Base-by-base conservation (phyloP, 2,797 vertebrate species). In the Rachycentron canadum region DNA sequence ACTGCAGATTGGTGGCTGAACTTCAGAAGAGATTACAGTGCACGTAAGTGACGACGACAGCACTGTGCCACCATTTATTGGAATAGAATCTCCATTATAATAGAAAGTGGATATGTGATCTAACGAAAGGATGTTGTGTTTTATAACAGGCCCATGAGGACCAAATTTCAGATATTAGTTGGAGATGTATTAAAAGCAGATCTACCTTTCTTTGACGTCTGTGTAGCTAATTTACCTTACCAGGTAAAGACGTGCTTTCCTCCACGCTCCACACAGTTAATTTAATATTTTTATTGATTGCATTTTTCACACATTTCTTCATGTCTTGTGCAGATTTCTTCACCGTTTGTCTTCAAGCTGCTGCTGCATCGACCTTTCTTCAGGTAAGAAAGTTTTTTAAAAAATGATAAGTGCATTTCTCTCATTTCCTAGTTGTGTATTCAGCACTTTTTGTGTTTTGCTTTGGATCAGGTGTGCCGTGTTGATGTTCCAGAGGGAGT, bases 401-500 rank as follows among this genome's bases (percentile, higher is more conserved):
- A 23, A 36, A 6, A 19, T 16, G 2, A 25, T 7, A n/a, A 49
- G 30, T 1, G 1, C 1, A 16, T 19, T 28, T 3, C 13, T 56
- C 16, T 17, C 23, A 3, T 19, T 21, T 70, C 34, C 34, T 2
- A 0, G 3, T 34, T 5, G 3, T 52, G 9, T 12, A 13, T 56
- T 52, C 2, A 56, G 8, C n/a, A 17, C 4, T 7, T 40, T 8
- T 40, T 16, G 28, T 47, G 4, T 23, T 62, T 50, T 16, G 1
- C 5, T 9, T 73, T 76, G 50, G 86, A 58, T 73, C 88, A 99
- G 98, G 88, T 99, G 98, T 94, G 98, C 98, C 21, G 91, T 99
- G 89, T 94, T 99, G 90, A 99, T 99, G 98, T 99, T 99, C 95
- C 98, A 99, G 84, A 96, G 97, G 82, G 98, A 99, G 90, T 99